These are phyloP conservation scores for Neoseiulus cucumeris DNA, from an alignment of 1,140 invertebrate genomes.

Conservation along the genomic window DNA sequence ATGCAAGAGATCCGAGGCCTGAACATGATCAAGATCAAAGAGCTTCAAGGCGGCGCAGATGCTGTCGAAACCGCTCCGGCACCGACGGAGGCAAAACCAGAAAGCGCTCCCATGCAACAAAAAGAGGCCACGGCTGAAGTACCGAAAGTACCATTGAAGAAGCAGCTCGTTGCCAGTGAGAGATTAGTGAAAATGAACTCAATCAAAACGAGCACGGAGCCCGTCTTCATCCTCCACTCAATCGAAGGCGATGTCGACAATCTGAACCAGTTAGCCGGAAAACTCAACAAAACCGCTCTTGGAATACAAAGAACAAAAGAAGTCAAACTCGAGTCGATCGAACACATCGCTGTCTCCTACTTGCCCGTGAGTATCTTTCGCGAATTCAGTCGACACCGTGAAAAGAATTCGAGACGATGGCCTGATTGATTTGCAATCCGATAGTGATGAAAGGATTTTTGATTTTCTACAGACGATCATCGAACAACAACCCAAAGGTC, in stretches of 20 bases:
- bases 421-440: background rate
- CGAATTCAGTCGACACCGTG: background rate
- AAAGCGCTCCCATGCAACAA: background rate
- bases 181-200: slow-evolving; percentile 31
- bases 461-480: slow-evolving; percentile 39
- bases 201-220: slow-evolving; percentile 24
- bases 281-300: slow-evolving; percentile 54
- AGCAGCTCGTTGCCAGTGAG: slow-evolving; percentile 27
- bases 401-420: background rate
- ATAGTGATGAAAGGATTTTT: no score
- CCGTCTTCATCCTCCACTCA: slow-evolving; percentile 61
- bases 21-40: slow-evolving; percentile 47
- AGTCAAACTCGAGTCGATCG: slow-evolving; percentile 45
- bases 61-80: slow-evolving; percentile 5
- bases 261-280: slow-evolving; percentile 42
- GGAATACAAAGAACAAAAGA: slow-evolving; percentile 65
- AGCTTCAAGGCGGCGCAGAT: slow-evolving; percentile 32
- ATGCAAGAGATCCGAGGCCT: slow-evolving; percentile 66
- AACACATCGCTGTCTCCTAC: slow-evolving; percentile 54
- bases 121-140: background rate
- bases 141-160: background rate
- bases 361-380: slow-evolving; percentile 35
- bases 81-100: slow-evolving; percentile 22
- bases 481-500: slow-evolving; percentile 45
- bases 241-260: slow-evolving; percentile 66